Base-by-base conservation (phyloP, 2,888 invertebrate species). In the Xanthia togata region DNA sequence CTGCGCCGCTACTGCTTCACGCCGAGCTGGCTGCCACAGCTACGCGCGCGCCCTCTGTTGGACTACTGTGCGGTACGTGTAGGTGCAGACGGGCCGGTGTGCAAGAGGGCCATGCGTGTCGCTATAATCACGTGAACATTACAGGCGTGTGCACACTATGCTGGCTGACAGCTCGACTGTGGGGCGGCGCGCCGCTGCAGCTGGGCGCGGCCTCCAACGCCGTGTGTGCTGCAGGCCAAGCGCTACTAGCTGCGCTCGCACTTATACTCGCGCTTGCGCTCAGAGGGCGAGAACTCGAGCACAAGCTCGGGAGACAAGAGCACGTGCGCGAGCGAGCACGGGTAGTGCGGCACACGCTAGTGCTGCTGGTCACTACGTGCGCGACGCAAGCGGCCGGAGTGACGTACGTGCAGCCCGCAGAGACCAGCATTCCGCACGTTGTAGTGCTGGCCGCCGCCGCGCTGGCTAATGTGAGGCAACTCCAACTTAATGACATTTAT, bases 1-100 rank as follows among this genome's bases (percentile, higher is more conserved):
- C 98, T 60, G 98, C 97, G 91, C 97, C 98, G 57, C 94, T 98
- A 71, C 96, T 98, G 80, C 97, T 98, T 83, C 98, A 98, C 87
- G 97, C 98, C 0, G 98, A 98, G 91, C 94, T 98, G 67, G 97
- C 97, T 4, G 96, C 96, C 9, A 97, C 97, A 64, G 93, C 97
- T 76, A 97, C 97, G 86, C 97, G 97, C 63, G 97, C 97, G 62
- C 97, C 97, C 0, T 97, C 98, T 1, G 97, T 98, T 0, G 97
- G 97, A 41, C 97, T 98, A 65, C 97, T 98, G 68, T 98, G 98
- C 88, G 97, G 97, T 97, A 91, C 47, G 76, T 78, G 2, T 44
- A 35, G 38, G 44, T 53, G 35, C 44, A 41, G 14, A 41, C 4
- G 3, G 17, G 4, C 20, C 0, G 20, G 8, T 50, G 6, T 62